Evolutionary conservation across 2,797 vertebrate species (phyloP).

Genomic region (Spatula versicolor): DNA sequence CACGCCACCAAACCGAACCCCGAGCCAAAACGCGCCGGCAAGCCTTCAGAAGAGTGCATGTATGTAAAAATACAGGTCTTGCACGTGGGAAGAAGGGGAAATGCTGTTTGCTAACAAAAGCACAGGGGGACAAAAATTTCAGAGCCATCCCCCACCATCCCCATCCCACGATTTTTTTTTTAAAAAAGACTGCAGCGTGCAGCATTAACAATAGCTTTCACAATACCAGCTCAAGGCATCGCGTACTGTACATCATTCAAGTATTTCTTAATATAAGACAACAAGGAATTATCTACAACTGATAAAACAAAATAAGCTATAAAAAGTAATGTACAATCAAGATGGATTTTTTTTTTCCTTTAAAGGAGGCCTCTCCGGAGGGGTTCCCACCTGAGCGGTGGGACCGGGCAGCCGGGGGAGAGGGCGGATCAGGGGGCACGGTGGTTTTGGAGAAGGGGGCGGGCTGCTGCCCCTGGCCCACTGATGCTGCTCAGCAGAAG

Average conservation of each 20-base stretch:
- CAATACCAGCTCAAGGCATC: constrained; percentile 55
- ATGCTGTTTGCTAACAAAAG: neutral
- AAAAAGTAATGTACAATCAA: constrained; percentile 59
- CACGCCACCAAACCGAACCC: fast-evolving
- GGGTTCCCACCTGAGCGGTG: neutral
- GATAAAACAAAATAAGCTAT: constrained; percentile 53
- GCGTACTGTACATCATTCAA: constrained; percentile 74
- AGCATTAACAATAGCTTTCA: constrained; percentile 19
- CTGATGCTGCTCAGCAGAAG: neutral
- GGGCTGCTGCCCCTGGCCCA: neutral
- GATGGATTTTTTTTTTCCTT: constrained; percentile 10
- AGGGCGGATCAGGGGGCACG: neutral
- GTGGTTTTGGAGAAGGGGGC: neutral
- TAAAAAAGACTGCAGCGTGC: neutral
- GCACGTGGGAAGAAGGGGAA: fast-evolving
- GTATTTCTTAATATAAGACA: constrained; percentile 79
- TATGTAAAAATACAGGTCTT: neutral
- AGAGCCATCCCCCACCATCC: neutral
- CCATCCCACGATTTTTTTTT: neutral
- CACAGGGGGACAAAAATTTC: neutral
- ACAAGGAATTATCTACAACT: constrained; percentile 69
- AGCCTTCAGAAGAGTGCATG: neutral
- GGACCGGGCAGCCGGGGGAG: neutral
- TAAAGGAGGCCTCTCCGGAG: neutral
- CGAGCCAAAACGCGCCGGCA: fast-evolving